These are phyloP conservation scores for Clivina fossor DNA, from an alignment of 2,888 invertebrate species.

Conservation along the genomic window DNA sequence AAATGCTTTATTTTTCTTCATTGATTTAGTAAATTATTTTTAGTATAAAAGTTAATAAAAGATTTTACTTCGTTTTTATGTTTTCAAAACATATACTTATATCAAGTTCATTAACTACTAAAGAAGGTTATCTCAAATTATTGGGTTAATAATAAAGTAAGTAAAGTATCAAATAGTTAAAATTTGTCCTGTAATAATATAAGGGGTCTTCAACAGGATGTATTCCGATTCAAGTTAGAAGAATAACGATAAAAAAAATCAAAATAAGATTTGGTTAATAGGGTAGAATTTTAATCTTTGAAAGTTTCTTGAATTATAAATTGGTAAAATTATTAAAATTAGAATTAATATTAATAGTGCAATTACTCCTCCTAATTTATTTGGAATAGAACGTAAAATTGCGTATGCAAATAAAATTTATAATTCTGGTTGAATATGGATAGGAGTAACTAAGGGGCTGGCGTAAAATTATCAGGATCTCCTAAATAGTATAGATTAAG, in stretches of 20 bases:
- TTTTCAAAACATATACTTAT: constrained; percentile 71
- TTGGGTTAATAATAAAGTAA: constrained; percentile 59
- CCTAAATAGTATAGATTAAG: constrained; percentile 62
- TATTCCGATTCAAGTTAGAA: constrained; percentile 73
- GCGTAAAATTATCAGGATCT: constrained; percentile 74
- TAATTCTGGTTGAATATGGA: constrained; percentile 77
- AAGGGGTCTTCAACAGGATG: constrained; percentile 69
- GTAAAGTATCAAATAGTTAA: constrained; percentile 62
- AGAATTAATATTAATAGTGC: constrained; percentile 66
- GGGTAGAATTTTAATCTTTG: constrained; percentile 64
- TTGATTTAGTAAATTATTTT: constrained; percentile 51
- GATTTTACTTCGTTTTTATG: constrained; percentile 61
- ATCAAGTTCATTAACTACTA: constrained; percentile 66
- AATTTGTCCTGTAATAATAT: constrained; percentile 62
- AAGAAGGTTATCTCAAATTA: constrained; percentile 60
- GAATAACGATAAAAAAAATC: constrained; percentile 59
- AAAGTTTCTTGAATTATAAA: constrained; percentile 59
- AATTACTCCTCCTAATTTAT: constrained; percentile 76
- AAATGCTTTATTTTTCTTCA: constrained; percentile 52
- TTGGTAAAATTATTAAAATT: constrained; percentile 65
- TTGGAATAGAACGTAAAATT: constrained; percentile 79
- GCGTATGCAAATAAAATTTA: too few species aligned
- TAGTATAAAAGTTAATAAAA: constrained; percentile 61
- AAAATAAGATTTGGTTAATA: constrained; percentile 62
- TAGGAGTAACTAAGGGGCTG: constrained; percentile 68